phyloP scores from a whole-genome alignment of 2,113 vertebrate species.

The Leptosomus discolor region DNA sequence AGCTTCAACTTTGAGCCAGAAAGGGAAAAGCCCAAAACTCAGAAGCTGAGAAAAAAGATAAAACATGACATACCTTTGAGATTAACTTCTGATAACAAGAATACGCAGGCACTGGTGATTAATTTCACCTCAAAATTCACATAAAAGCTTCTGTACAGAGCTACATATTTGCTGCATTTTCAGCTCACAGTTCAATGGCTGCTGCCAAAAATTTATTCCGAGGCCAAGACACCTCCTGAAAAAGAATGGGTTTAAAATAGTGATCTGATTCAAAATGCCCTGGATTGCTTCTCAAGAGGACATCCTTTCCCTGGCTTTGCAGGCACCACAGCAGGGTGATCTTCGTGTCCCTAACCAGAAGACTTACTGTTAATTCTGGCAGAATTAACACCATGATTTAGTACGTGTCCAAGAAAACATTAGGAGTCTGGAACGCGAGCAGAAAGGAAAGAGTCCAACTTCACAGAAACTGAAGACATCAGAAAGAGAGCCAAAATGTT shows the following conservation, averaged over 20 bases:
- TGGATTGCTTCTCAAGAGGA: background rate
- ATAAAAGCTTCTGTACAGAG: background rate
- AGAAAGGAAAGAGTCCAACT: background rate
- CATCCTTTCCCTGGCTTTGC: background rate
- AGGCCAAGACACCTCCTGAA: background rate
- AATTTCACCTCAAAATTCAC: background rate
- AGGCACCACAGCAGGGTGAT: background rate
- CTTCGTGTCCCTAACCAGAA: background rate
- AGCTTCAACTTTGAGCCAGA: background rate
- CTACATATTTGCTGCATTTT: background rate
- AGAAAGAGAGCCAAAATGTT: background rate
- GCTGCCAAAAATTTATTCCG: conserved; percentile 15
- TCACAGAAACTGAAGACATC: background rate
- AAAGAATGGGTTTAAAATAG: conserved; percentile 10
- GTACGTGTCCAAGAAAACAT: background rate
- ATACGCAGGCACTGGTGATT: background rate
- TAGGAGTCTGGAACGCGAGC: background rate
- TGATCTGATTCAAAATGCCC: background rate
- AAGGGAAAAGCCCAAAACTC: background rate
- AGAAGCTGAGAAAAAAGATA: background rate
- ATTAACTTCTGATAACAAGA: conserved; percentile 6
- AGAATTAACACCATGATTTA: background rate
- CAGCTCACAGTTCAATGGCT: conserved; percentile 3
- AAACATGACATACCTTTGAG: background rate
- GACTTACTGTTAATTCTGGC: background rate